Percentiles rank a stretch among this genome's conserved stretches.
Conservation (phyloP, 2,113 vertebrate genomes). For the Okapia johnstoni region DNA sequence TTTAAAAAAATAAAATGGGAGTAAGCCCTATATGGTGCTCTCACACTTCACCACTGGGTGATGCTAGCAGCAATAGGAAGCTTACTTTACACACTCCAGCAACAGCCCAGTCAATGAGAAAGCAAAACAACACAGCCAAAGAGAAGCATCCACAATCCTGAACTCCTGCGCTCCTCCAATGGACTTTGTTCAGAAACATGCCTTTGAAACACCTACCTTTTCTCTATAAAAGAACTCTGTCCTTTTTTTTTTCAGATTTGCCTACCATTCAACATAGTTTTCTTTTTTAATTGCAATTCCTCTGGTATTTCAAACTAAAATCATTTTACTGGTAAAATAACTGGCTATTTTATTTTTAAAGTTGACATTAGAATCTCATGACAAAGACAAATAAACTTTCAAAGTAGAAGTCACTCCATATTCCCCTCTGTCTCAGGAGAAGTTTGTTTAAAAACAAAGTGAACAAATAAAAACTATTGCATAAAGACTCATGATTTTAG, state of each 20-base stretch:
- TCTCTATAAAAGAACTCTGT: background rate
- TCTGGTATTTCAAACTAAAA: background rate
- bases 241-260: background rate
- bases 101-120: background rate
- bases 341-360: background rate
- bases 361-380: background rate
- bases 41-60: background rate
- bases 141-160: background rate
- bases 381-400: background rate
- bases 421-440: background rate
- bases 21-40: background rate
- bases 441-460: background rate
- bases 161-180: background rate
- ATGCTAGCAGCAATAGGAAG: background rate
- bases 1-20: background rate
- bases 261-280: background rate
- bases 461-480: background rate
- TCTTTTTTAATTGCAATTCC: background rate
- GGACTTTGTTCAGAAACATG: background rate
- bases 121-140: background rate
- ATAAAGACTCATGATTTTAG: background rate
- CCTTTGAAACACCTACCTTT: background rate
- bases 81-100: background rate
- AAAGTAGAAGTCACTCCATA: background rate
- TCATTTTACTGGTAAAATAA: background rate